Percentiles rank a stretch among this genome's conserved stretches.
These are phyloP conservation scores for Sarotherodon lohbergeri DNA, from an alignment of 2,113 vertebrate species.

Conservation along the genomic window DNA sequence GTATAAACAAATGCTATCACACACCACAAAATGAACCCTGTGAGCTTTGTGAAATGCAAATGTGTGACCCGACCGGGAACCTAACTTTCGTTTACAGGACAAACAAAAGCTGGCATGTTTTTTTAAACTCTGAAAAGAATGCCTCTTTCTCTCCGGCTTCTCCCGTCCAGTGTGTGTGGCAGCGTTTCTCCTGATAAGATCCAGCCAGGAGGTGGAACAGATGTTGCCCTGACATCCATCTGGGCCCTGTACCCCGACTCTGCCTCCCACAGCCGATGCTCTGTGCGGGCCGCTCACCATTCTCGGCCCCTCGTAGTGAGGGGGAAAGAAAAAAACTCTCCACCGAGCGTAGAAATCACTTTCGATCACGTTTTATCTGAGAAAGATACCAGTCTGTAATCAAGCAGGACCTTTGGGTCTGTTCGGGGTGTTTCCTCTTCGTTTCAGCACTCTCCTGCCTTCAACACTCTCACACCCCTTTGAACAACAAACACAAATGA, in stretches of 20 bases:
- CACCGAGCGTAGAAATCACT: background rate
- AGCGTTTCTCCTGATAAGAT: conserved; percentile 61
- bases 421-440: conserved; percentile 31
- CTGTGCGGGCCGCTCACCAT: conserved; percentile 1
- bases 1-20: background rate
- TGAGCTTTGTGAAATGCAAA: conserved; percentile 67
- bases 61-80: conserved; percentile 50
- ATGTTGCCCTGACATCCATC: conserved; percentile 73
- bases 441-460: conserved; percentile 32
- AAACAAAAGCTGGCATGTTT: conserved; percentile 69
- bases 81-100: conserved; percentile 66
- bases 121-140: conserved; percentile 66
- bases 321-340: background rate
- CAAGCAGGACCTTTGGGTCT: conserved; percentile 1
- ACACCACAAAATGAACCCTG: conserved; percentile 8
- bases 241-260: conserved; percentile 58
- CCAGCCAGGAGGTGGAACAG: conserved; percentile 66
- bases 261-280: conserved; percentile 46
- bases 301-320: conserved; percentile 13
- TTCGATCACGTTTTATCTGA: background rate
- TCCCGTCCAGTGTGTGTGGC: conserved; percentile 37
- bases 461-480: background rate
- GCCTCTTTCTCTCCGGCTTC: conserved; percentile 39
- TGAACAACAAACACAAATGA: conserved; percentile 28
- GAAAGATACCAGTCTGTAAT: conserved; percentile 10